Conservation (phyloP, 2,888 invertebrate species). For the Danaus chrysippus region DNA sequence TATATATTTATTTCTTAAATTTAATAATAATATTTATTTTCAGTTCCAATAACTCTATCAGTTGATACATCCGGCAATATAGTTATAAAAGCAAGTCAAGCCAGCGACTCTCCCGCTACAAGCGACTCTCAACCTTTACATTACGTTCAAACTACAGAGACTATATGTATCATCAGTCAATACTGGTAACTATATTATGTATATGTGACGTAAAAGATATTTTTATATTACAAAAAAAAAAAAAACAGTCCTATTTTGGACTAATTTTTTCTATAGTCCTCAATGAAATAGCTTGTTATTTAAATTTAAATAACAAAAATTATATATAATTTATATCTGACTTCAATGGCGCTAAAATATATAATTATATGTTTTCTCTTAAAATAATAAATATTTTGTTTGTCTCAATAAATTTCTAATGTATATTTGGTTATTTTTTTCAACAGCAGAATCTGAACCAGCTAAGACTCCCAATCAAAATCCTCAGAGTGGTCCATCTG, state of each 20-base stretch:
- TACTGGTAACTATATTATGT: constrained; percentile 35
- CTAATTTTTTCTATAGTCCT: no score
- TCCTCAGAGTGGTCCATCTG: constrained; percentile 57
- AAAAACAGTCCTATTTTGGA: no score
- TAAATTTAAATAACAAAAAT: no score
- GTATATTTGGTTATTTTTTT: constrained; percentile 1
- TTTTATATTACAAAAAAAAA: no score
- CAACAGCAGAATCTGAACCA: constrained; percentile 20
- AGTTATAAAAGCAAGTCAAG: constrained; percentile 65
- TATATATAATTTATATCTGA: no score
- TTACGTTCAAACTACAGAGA: constrained; percentile 67
- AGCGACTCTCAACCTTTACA: constrained; percentile 49
- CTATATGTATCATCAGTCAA: constrained; percentile 68
- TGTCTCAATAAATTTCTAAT: constrained; percentile 41
- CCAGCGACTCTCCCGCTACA: constrained; percentile 41
- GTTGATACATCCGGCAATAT: constrained; percentile 70
- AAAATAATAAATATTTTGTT: no score
- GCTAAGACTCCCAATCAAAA: constrained; percentile 36
- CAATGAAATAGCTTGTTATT: no score
- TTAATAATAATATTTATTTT: not conserved
- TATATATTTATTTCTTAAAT: no score
- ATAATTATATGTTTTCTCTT: no score
- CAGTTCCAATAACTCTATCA: constrained; percentile 68
- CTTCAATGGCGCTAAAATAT: no score
- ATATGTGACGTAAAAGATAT: constrained; percentile 24